Percentiles rank a stretch among this genome's conserved stretches.
Evolutionary conservation across 2,797 vertebrate species (phyloP).

Genomic region (Amblyraja radiata): DNA sequence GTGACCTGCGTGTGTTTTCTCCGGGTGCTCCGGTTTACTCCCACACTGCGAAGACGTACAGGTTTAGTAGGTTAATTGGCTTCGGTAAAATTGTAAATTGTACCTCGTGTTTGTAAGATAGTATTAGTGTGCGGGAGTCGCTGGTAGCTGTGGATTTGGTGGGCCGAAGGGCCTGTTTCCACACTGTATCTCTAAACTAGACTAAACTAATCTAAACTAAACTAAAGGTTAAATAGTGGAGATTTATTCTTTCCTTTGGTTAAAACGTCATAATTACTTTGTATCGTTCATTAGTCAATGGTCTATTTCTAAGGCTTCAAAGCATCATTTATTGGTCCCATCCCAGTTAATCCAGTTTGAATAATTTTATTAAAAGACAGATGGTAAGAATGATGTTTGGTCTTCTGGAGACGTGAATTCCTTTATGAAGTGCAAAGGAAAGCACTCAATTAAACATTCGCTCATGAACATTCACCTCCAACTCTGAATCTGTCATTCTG

Average conservation of each 20-base stretch:
- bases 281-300: background rate
- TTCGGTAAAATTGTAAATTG: too few relatives aligned
- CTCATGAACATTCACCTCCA: constrained; percentile 16
- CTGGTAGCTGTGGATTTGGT: too few relatives aligned
- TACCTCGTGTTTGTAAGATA: too few relatives aligned
- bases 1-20: too few relatives aligned
- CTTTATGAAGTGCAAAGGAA: constrained; percentile 31
- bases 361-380: constrained; percentile 4
- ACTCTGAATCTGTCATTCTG: background rate
- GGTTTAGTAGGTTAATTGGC: too few relatives aligned
- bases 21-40: too few relatives aligned
- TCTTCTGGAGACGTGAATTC: background rate
- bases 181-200: too few relatives aligned
- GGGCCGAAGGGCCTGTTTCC: too few relatives aligned
- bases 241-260: constrained; percentile 1
- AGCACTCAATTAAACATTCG: constrained; percentile 30
- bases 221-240: background rate
- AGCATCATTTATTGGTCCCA: background rate
- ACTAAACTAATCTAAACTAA: too few relatives aligned
- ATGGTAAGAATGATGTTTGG: constrained; percentile 17
- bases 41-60: too few relatives aligned
- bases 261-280: background rate
- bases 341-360: background rate
- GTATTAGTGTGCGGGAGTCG: too few relatives aligned
- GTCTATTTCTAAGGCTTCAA: background rate